Percentiles rank a stretch among this genome's conserved stretches.
phyloP scores from a whole-genome alignment of 2,113 vertebrate genomes.

The Stercorarius parasiticus region DNA sequence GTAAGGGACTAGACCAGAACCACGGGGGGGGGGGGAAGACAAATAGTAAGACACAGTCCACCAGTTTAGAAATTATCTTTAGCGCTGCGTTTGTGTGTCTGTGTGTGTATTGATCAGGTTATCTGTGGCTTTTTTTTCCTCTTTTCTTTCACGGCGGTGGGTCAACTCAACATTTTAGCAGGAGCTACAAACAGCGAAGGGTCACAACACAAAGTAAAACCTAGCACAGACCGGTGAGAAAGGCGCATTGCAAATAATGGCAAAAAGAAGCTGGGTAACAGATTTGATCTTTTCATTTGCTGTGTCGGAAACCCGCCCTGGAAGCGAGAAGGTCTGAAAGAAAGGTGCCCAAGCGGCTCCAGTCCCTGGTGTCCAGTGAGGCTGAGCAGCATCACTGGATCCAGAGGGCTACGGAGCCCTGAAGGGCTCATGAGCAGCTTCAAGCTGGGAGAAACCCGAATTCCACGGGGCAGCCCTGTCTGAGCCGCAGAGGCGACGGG shows the following conservation, averaged over 20 bases:
- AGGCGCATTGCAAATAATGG: not conserved
- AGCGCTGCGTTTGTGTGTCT: not conserved
- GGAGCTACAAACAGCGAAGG: not conserved
- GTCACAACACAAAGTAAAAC: not conserved
- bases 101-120: not conserved
- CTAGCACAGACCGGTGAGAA: not conserved
- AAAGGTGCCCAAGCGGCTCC: not conserved
- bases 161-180: not conserved
- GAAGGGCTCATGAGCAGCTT: not conserved
- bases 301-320: not conserved
- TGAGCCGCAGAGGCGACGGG: not conserved
- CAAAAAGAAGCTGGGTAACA: not conserved
- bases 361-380: not conserved
- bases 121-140: not conserved
- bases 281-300: not conserved
- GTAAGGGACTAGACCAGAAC: not conserved
- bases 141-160: not conserved
- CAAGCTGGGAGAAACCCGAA: not conserved
- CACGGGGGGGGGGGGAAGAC: fast-evolving
- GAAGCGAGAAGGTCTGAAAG: not conserved
- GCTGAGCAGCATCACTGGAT: not conserved
- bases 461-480: not conserved
- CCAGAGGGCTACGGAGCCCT: not conserved
- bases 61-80: not conserved
- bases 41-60: not conserved